phyloP scores from a whole-genome alignment of 2,113 vertebrate genomes.

The Oryzias woworae region DNA sequence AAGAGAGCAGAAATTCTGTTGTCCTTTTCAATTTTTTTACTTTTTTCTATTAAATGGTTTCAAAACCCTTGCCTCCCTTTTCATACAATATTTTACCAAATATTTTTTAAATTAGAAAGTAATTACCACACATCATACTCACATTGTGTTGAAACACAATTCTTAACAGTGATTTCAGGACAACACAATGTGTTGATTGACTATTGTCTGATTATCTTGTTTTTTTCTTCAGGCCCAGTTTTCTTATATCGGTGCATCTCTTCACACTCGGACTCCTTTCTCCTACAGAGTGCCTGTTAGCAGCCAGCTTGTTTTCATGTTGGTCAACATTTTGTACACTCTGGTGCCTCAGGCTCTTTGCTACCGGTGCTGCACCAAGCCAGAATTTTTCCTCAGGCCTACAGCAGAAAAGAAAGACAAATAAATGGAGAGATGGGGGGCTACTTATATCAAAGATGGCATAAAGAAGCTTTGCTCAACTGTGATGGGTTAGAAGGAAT shows the following conservation, averaged over 20 bases:
- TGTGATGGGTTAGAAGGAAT: too few relatives aligned
- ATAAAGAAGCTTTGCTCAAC: constrained; percentile 7
- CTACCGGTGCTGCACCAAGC: constrained; percentile 86
- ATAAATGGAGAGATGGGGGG: constrained; percentile 17
- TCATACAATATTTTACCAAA: too few relatives aligned
- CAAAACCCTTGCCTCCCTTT: too few relatives aligned
- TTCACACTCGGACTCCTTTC: constrained; percentile 93
- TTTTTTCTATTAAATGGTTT: too few relatives aligned
- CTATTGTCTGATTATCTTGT: constrained; percentile 19
- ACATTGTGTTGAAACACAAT: too few relatives aligned
- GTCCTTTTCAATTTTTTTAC: too few relatives aligned
- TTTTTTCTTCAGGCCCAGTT: constrained; percentile 85
- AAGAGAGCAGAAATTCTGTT: too few relatives aligned
- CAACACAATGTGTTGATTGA: not conserved
- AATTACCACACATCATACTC: too few relatives aligned
- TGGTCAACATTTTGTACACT: constrained; percentile 84
- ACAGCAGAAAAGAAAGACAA: constrained; percentile 61
- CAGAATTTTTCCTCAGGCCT: constrained; percentile 85
- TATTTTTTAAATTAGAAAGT: too few relatives aligned
- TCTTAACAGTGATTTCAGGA: too few relatives aligned
- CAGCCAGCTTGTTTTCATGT: constrained; percentile 81
- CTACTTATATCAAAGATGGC: constrained; percentile 7
- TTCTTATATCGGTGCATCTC: constrained; percentile 90
- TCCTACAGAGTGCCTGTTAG: constrained; percentile 88
- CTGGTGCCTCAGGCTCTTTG: constrained; percentile 89